Percentiles rank a stretch among this genome's conserved stretches.
These are phyloP conservation scores for Sternarchorhynchus goeldii DNA, from an alignment of 2,797 vertebrate species.

Conservation along the genomic window DNA sequence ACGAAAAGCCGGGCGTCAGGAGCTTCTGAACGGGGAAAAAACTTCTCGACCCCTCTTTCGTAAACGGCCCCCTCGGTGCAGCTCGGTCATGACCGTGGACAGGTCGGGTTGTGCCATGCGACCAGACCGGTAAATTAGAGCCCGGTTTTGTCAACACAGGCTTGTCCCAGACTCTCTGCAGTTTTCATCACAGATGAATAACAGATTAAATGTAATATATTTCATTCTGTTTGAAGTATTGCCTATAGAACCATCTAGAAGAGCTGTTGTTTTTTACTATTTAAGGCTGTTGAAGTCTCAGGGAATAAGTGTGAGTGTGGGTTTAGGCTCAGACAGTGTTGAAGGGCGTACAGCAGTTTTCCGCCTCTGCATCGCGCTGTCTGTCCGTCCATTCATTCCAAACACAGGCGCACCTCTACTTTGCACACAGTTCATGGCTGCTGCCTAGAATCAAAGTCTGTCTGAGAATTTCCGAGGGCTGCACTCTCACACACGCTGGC, in stretches of 20 bases:
- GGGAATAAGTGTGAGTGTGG: not conserved
- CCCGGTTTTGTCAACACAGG: not conserved
- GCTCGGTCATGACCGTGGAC: not conserved
- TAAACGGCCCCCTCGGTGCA: not conserved
- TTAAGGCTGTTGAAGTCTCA: not conserved
- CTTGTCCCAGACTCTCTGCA: not conserved
- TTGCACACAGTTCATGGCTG: not conserved
- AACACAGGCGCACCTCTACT: constrained; percentile 1
- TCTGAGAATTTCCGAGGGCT: not conserved
- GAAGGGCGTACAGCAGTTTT: constrained; percentile 60
- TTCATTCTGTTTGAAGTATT: not conserved
- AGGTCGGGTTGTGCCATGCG: not conserved
- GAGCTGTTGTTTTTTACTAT: not conserved
- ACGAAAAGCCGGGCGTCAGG: not conserved
- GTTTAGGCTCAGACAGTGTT: not conserved
- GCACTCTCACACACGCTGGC: constrained; percentile 12
- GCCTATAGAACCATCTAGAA: not conserved
- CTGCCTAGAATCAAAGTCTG: not conserved
- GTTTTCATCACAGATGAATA: not conserved
- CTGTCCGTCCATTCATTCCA: constrained; percentile 42
- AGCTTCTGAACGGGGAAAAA: not conserved
- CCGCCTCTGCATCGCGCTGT: constrained; percentile 51
- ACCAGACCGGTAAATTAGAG: not conserved
- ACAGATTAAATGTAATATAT: too few species aligned
- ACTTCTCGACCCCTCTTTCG: not conserved